Percentiles rank a stretch among this genome's conserved stretches.
phyloP scores from a whole-genome alignment of 1,140 invertebrate species.

The Heliconius himera region DNA sequence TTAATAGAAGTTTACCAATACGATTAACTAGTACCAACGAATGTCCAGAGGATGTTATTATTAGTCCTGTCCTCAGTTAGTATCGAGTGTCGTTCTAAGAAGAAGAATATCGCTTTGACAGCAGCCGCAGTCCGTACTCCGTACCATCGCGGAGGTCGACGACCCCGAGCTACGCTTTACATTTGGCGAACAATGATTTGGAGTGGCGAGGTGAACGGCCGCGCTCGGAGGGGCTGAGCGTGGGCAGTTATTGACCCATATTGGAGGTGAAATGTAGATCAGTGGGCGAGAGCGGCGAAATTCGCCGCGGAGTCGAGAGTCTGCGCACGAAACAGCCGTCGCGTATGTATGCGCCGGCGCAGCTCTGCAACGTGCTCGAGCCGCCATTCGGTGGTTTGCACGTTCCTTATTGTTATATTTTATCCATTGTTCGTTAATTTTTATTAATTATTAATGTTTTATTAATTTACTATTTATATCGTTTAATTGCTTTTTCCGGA shows the following conservation, averaged over 20 bases:
- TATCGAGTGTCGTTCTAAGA: slow-evolving; percentile 74
- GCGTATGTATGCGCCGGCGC: slow-evolving; percentile 48
- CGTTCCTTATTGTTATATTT: background rate
- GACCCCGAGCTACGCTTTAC: slow-evolving; percentile 70
- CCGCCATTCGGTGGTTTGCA: background rate
- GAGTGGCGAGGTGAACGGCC: slow-evolving; percentile 79
- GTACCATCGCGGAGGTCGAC: slow-evolving; percentile 61
- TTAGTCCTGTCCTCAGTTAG: slow-evolving; percentile 50
- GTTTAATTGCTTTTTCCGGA: background rate
- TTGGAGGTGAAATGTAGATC: slow-evolving; percentile 81
- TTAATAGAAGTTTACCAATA: background rate
- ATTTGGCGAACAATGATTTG: slow-evolving; percentile 81
- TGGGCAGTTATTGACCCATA: slow-evolving; percentile 81
- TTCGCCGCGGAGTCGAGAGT: slow-evolving; percentile 67
- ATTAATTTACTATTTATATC: background rate
- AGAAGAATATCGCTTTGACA: slow-evolving; percentile 67
- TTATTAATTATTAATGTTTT: background rate
- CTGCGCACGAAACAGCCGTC: slow-evolving; percentile 48
- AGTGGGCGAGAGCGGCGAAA: slow-evolving; percentile 80
- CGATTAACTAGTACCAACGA: background rate
- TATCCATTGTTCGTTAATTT: background rate
- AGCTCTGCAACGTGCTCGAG: slow-evolving; percentile 1
- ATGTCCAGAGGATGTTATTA: slow-evolving; percentile 31
- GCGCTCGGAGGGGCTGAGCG: slow-evolving; percentile 76
- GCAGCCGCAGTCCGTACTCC: slow-evolving; percentile 45